A percentile compares a stretch with the other conserved stretches of the same genome.
Conservation (phyloP, 1,140 invertebrate genomes). For the Sinella curviseta region DNA sequence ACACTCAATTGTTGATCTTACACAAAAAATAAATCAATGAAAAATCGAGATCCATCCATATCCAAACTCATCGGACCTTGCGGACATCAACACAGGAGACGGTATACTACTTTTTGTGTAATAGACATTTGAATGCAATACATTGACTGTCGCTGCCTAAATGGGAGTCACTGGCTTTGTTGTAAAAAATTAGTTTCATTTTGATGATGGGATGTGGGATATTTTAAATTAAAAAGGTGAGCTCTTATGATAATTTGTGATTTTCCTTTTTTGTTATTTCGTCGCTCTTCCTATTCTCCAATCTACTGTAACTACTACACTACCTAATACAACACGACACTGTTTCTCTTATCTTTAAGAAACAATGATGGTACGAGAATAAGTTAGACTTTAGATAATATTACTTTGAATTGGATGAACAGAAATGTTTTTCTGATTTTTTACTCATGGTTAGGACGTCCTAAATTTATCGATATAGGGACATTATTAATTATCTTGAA, state of each 20-base stretch:
- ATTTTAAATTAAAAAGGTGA: constrained; percentile 8
- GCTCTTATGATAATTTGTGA: background rate
- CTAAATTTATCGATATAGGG: no score
- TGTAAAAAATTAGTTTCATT: background rate
- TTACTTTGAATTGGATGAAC: no score
- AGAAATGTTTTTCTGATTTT: no score
- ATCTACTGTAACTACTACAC: no score
- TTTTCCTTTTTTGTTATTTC: no score
- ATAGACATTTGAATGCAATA: constrained; percentile 1
- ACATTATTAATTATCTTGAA: no score
- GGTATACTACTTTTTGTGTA: background rate
- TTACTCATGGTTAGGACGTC: no score
- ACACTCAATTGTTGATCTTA: background rate
- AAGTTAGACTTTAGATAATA: no score
- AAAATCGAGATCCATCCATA: background rate
- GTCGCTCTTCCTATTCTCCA: no score
- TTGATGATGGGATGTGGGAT: constrained; percentile 14
- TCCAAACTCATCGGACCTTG: background rate
- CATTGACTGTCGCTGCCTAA: background rate
- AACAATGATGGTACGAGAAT: no score
- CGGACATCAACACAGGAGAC: background rate
- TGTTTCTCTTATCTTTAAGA: no score
- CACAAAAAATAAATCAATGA: background rate
- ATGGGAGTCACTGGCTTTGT: constrained; percentile 5
- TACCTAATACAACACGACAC: no score